Conservation (phyloP, 2,113 vertebrate species). For the Lophochroa leadbeateri region DNA sequence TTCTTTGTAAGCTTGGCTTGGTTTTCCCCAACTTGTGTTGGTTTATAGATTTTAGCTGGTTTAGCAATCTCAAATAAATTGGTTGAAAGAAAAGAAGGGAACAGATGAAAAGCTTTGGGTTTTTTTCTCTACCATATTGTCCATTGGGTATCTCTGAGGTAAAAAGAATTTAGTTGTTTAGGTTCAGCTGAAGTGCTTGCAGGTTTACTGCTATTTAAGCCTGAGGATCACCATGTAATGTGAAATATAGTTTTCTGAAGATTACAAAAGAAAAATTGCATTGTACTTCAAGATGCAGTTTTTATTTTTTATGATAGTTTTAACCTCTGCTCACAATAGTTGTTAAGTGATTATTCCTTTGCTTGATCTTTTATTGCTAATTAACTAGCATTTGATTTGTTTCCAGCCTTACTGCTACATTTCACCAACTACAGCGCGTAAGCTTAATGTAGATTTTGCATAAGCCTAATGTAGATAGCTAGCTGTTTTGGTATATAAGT, state of each 20-base stretch:
- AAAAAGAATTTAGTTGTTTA: neutral
- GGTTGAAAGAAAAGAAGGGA: neutral
- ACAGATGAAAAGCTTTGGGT: neutral
- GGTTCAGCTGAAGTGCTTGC: neutral
- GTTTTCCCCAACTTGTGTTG: neutral
- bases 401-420: neutral
- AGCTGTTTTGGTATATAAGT: neutral
- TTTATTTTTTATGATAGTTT: neutral
- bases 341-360: neutral
- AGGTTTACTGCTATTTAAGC: neutral
- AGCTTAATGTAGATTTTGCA: neutral
- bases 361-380: neutral
- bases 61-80: neutral
- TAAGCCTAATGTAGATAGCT: neutral
- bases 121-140: neutral
- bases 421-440: neutral
- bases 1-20: neutral
- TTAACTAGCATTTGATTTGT: neutral
- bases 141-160: neutral
- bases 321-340: neutral
- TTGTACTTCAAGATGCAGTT: neutral
- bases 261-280: neutral
- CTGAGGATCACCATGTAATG: neutral
- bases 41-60: neutral
- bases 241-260: neutral